Base-by-base conservation (phyloP, 2,797 vertebrate species). In the Argya squamiceps region DNA sequence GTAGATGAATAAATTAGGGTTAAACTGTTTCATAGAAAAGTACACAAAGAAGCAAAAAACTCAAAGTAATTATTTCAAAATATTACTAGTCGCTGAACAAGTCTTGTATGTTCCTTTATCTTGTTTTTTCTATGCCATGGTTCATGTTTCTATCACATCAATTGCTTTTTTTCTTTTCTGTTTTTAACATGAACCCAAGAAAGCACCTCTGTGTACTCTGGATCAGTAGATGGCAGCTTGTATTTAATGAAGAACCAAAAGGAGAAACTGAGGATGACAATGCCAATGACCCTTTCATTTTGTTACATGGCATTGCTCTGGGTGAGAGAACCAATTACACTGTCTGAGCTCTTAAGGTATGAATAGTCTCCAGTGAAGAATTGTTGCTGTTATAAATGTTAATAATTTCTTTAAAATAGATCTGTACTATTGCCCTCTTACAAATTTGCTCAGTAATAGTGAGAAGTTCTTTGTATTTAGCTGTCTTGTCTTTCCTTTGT, bases 321-420 rank as follows among this genome's bases (percentile, higher is more conserved):
- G 99, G 91, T 98, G 93, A 98, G 98, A 12, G 99, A 99, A 92
- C 95, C 98, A 4, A 90, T 99, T 49, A 99, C 99, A 0, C 97
- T 99, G 68, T 98, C 98, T 13, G 99, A 99, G 93, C 98, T 99
- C 76, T 97, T 99, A 96, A 98, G 99, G 99, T 99, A 93, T 97
- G 96, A 80, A 20, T 24, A 41, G 39, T 70, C 19, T 91, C 32
- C 62, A 32, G 22, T 53, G 24, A 89, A 77, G 37, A 87, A n/a
- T 70, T 60, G 22, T 79, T 92, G 53, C 21, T 77, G 81, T 91
- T 87, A 34, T 43, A 69, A 43, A 36, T 64, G 93, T 63, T 16
- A 32, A 13, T 47, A 16, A 2, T 16, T 85, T 64, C 75, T 26
- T 2, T 7, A 76, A 71, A 56, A 58, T 56, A 78, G 47, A 8